phyloP scores from a whole-genome alignment of 2,113 vertebrate species.

The Dolichallabes microphthalmus region DNA sequence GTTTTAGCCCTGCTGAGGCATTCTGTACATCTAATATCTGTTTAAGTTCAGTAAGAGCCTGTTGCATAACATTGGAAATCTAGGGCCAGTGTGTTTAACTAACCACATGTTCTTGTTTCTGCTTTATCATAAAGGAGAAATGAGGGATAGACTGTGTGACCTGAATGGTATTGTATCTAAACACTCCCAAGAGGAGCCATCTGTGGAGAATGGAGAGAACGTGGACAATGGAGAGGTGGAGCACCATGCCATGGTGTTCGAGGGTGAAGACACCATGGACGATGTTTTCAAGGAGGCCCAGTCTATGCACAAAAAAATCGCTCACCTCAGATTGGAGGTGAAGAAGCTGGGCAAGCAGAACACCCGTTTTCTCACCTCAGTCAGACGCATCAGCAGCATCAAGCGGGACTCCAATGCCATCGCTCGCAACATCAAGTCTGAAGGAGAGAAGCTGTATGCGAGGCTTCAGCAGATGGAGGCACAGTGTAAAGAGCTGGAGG shows the following conservation, averaged over 20 bases:
- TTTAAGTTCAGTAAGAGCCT: not conserved
- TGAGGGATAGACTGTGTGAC: slow-evolving; percentile 87
- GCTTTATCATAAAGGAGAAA: slow-evolving; percentile 71
- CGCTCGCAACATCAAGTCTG: slow-evolving; percentile 86
- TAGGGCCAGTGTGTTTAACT: not conserved
- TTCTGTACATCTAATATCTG: not conserved
- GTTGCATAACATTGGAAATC: not conserved
- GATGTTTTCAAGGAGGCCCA: slow-evolving; percentile 81
- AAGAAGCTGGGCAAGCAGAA: slow-evolving; percentile 89
- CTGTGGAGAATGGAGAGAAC: not conserved
- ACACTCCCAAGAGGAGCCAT: slow-evolving; percentile 55
- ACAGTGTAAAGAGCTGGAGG: slow-evolving; percentile 73
- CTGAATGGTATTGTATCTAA: slow-evolving; percentile 68
- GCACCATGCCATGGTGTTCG: slow-evolving; percentile 74
- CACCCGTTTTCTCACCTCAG: slow-evolving; percentile 90
- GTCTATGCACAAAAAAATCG: slow-evolving; percentile 79
- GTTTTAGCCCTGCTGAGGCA: not conserved
- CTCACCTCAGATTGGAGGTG: slow-evolving; percentile 79
- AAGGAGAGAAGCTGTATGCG: slow-evolving; percentile 81
- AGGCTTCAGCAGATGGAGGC: slow-evolving; percentile 78
- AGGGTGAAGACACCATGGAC: slow-evolving; percentile 82
- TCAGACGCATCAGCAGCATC: slow-evolving; percentile 95
- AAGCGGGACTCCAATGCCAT: slow-evolving; percentile 90
- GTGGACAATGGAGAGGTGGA: slow-evolving; percentile 59
- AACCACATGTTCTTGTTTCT: slow-evolving; percentile 22